A percentile compares a stretch with the other conserved stretches of the same genome.
Conservation (phyloP, 2,113 vertebrate species). For the Hippocampus barbouri region DNA sequence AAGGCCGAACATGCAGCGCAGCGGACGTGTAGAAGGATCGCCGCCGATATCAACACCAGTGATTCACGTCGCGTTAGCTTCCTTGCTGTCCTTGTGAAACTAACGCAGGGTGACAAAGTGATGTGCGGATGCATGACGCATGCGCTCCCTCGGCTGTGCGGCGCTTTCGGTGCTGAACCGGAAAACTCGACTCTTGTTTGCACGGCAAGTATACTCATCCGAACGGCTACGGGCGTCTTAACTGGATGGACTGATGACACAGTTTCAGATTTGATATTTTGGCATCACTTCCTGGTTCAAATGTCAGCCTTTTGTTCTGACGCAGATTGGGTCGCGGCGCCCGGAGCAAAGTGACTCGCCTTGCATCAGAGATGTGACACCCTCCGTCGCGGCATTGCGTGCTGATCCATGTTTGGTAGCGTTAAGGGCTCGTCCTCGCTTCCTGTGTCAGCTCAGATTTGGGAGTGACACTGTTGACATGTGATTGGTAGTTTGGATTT, state of each 20-base stretch:
- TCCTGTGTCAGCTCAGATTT: constrained; percentile 37
- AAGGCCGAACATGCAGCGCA: neutral
- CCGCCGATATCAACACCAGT: constrained; percentile 29
- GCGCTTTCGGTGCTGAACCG: neutral
- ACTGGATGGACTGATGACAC: neutral
- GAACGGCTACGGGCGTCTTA: neutral
- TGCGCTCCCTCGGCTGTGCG: constrained; percentile 20
- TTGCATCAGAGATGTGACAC: constrained; percentile 62
- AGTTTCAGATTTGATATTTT: neutral
- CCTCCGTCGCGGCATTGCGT: constrained; percentile 41
- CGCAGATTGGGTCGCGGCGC: constrained; percentile 42
- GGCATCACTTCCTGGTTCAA: neutral
- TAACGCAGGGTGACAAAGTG: constrained; percentile 44
- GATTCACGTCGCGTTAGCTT: constrained; percentile 46
- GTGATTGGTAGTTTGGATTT: constrained; percentile 16
- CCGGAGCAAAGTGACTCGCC: constrained; percentile 54
- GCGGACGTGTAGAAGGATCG: neutral
- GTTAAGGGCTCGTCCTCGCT: constrained; percentile 33
- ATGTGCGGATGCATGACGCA: constrained; percentile 42
- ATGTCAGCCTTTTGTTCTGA: constrained; percentile 25
- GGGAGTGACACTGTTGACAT: constrained; percentile 21
- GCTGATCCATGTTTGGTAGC: constrained; percentile 54
- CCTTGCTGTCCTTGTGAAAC: constrained; percentile 40
- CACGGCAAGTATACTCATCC: neutral
- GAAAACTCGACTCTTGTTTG: neutral